Evolutionary conservation across 1,140 invertebrate genomes (phyloP), one percentile per base, ranked within the genome.

Genomic region (Belonocnema kinseyi): DNA sequence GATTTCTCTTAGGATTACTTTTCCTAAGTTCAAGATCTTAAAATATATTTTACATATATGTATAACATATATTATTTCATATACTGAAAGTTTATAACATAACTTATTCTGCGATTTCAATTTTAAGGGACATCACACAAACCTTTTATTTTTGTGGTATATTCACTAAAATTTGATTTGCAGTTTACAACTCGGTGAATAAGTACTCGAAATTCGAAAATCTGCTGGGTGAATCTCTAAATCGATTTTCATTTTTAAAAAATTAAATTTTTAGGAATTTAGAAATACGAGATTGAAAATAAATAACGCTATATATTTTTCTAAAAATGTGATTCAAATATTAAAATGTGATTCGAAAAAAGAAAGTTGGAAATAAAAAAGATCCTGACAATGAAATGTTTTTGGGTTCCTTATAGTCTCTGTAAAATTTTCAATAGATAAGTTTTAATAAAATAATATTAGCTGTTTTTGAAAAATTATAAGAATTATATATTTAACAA

Each of bases 61-160:
- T 66, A 66, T 66, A 66, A 66, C 61, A 66, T 66, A 66, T 66
- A 66, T 66, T 66, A 66, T 66, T 66, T 26, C 61, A 33, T 66
- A 66, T 66, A 66, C 61, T 66, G 61, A 66, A 66, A 66, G 14
- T 66, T 14, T 66, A 3, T 33, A 66, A 10, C 26, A 66, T 16
- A 66, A 61, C 14, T 66, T 56, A 66, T 66, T 33, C 58, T 14
- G 33, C 33, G 14, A 66, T 16, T 26, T 40, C n/a, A 6, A 40
- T 66, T 66, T 66, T 66, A 66, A 33, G 10, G 40, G 14, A 66
- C 6, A 13, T 40, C 40, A 26, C 7, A 40, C 61, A 40, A 66
- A 21, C 13, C 26, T 0, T 26, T n/a, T n/a, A n/a, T 58, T 58
- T n/a, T 66, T 12, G 26, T 13, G 10, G 21, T 40, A 40, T 40